These are phyloP conservation scores for Myotis findleyi DNA, from an alignment of 2,797 vertebrate species.

Conservation along the genomic window DNA sequence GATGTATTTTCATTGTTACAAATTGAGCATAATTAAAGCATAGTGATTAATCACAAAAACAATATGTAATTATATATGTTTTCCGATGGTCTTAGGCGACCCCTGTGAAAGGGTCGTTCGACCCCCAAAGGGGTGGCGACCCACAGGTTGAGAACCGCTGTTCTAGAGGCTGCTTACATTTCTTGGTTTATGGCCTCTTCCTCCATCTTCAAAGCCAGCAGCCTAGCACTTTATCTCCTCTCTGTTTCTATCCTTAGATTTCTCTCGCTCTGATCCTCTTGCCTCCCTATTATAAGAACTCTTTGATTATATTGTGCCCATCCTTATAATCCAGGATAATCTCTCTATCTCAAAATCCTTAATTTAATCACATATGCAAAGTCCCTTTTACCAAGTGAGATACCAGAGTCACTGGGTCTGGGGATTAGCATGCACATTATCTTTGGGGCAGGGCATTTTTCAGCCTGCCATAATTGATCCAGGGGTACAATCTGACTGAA, in stretches of 20 bases:
- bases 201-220: not conserved
- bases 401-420: not conserved
- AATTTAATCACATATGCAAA: not conserved
- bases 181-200: not conserved
- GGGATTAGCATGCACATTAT: not conserved
- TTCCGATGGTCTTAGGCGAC: too few species aligned
- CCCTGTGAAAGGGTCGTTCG: too few species aligned
- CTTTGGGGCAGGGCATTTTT: not conserved
- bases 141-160: too few species aligned
- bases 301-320: not conserved
- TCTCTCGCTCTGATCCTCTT: not conserved
- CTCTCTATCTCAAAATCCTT: not conserved
- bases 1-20: too few species aligned
- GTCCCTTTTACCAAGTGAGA: not conserved
- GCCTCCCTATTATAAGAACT: not conserved
- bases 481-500: not conserved
- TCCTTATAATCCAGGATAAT: not conserved
- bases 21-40: too few species aligned
- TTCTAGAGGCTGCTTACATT: not conserved
- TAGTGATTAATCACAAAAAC: too few species aligned
- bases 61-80: too few species aligned
- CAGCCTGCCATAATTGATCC: not conserved
- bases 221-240: not conserved
- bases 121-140: too few species aligned
- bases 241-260: not conserved